A percentile compares a stretch with the other conserved stretches of the same genome.
phyloP scores from a whole-genome alignment of 1,140 invertebrate species.

The Drosophila arawakana region DNA sequence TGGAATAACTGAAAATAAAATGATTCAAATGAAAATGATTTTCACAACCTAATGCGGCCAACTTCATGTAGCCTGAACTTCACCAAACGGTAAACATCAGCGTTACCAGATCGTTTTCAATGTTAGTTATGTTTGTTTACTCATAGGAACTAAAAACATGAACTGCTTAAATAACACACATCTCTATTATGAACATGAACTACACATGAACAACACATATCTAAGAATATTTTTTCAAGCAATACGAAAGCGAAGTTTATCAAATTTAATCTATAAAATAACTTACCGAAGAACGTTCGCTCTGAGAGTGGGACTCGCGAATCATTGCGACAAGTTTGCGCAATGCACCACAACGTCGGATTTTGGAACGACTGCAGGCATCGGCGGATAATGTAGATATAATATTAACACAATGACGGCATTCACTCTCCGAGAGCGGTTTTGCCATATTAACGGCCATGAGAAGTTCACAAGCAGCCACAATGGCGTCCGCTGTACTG shows the following conservation, averaged over 20 bases:
- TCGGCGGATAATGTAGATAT: slow-evolving; percentile 75
- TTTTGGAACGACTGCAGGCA: slow-evolving; percentile 82
- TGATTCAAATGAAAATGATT: neutral
- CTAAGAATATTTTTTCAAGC: too few species aligned
- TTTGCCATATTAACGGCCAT: slow-evolving; percentile 69
- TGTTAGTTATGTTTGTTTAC: too few species aligned
- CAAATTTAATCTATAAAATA: too few species aligned
- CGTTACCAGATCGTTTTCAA: too few species aligned
- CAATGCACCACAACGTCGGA: slow-evolving; percentile 75
- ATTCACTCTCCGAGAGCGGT: slow-evolving; percentile 69
- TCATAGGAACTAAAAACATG: too few species aligned
- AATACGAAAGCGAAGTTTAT: too few species aligned
- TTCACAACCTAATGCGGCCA: neutral
- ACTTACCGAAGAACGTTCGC: slow-evolving; percentile 70
- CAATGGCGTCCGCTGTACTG: slow-evolving; percentile 76
- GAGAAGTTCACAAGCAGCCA: slow-evolving; percentile 75
- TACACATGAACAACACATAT: too few species aligned
- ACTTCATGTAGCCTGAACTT: too few species aligned
- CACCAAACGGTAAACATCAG: too few species aligned
- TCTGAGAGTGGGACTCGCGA: slow-evolving; percentile 67
- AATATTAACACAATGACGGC: slow-evolving; percentile 78
- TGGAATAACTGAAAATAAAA: slow-evolving; percentile 64
- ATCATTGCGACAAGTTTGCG: slow-evolving; percentile 76
- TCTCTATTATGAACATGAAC: too few species aligned
- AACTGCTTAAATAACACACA: too few species aligned